Base-by-base conservation (phyloP, 1,140 invertebrate genomes). In the Atta cephalotes region DNA sequence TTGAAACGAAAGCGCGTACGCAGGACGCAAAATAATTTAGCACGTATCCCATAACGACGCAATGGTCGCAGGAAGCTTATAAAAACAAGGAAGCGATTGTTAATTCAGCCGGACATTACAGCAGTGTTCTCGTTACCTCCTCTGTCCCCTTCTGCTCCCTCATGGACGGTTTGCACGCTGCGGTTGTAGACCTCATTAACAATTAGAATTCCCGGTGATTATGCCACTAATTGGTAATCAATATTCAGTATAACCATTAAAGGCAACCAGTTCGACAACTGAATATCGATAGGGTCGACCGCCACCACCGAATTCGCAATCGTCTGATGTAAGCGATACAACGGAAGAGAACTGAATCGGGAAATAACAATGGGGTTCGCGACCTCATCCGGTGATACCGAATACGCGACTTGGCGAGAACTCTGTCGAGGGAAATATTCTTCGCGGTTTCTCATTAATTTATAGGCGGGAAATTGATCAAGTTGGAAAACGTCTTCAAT, bases 151-250 rank as follows among this genome's bases (percentile, higher is more conserved):
- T 7, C n/a, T 18, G 2, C n/a, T 35, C n/a, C n/a, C 0, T 7
- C 39, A 18, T 49, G 18, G 35, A 3, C 35, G 6, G 28, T 51
- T 74, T 45, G 56, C 80, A 49, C 80, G 28, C 39, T 35, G 70
- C 80, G 39, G 39, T 63, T 25, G 56, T 70, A 74, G 56, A 51
- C 14, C 80, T 84, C 80, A 76, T 88, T 89, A 91, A 91, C 90
- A 89, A 91, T 91, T 91, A 91, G 85, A 88, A 87, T 89, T 60
- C 72, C 31, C 79, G 71, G 66, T 91, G 85, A 91, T 91, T 91
- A 91, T 91, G 85, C 79, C 85, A 79, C 90, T 91, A 91, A 91
- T 91, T 91, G 88, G 76, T 91, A 91, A 91, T 91, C 90, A 89
- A 91, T 91, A 91, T 91, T 91, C 90, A 81, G 76, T 31, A 78